Evolutionary conservation across 2,113 vertebrate species (phyloP).

Genomic region (Silurus asotus): DNA sequence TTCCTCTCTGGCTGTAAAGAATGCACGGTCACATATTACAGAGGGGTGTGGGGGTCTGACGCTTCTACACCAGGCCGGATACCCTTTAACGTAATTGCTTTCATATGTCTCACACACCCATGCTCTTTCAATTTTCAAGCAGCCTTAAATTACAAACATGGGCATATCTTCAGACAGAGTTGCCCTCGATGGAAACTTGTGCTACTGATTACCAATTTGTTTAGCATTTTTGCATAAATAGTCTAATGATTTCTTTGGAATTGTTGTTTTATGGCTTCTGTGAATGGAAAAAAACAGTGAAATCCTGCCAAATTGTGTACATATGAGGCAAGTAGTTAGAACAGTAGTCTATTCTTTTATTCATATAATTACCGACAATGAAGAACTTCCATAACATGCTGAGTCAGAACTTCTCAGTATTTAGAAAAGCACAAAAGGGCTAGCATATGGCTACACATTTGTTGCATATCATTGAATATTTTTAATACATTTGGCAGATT

Average conservation of each 20-base stretch:
- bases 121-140: background rate
- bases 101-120: background rate
- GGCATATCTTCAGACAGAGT: background rate
- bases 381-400: background rate
- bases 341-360: background rate
- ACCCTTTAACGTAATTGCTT: slow-evolving; percentile 32
- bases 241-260: slow-evolving; percentile 2
- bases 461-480: too few relatives aligned
- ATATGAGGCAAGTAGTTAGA: background rate
- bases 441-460: background rate
- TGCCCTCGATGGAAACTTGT: background rate
- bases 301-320: background rate
- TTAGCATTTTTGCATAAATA: background rate
- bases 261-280: slow-evolving; percentile 17
- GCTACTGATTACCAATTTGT: background rate
- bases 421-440: background rate
- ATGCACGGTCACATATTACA: slow-evolving; percentile 17
- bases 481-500: too few relatives aligned
- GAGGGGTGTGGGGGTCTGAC: background rate
- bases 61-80: slow-evolving; percentile 31
- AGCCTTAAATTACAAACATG: slow-evolving; percentile 29
- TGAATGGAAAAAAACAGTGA: slow-evolving; percentile 19
- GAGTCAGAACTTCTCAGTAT: background rate
- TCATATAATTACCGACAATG: background rate
- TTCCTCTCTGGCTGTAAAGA: background rate